Evolutionary conservation across 2,888 invertebrate genomes (phyloP).

Genomic region (Callosobruchus maculatus): DNA sequence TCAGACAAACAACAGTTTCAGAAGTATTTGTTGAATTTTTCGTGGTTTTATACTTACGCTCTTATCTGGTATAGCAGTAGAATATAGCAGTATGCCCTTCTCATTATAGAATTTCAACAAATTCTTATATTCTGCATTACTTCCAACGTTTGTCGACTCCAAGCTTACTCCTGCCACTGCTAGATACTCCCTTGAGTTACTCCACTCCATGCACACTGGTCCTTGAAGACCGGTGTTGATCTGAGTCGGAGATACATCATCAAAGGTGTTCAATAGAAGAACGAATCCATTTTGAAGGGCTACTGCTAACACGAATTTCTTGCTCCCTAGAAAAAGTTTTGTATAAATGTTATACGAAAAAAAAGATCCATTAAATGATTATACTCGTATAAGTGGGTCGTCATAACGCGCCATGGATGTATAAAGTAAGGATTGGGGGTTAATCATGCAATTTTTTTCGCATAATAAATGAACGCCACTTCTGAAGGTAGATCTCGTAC

Average conservation of each 20-base stretch:
- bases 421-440: too few relatives aligned
- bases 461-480: too few relatives aligned
- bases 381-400: too few relatives aligned
- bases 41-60: conserved; percentile 22
- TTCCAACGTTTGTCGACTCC: conserved; percentile 34
- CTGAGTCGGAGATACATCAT: conserved; percentile 88
- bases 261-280: conserved; percentile 84
- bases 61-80: conserved; percentile 72
- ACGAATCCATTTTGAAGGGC: conserved; percentile 88
- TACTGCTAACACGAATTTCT: conserved; percentile 78
- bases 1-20: too few relatives aligned
- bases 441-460: too few relatives aligned
- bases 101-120: conserved; percentile 90
- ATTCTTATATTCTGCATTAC: conserved; percentile 65
- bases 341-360: neutral
- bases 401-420: too few relatives aligned
- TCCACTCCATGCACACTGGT: conserved; percentile 91
- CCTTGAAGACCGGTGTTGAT: conserved; percentile 79
- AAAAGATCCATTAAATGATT: too few relatives aligned
- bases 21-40: too few relatives aligned
- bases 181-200: conserved; percentile 86
- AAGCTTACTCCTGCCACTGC: conserved; percentile 82
- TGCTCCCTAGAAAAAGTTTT: conserved; percentile 46
- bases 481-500: too few relatives aligned
- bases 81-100: conserved; percentile 76